Percentiles rank a stretch among this genome's conserved stretches.
Evolutionary conservation across 2,797 vertebrate genomes (phyloP).

Genomic region (Cichlasoma orientale): DNA sequence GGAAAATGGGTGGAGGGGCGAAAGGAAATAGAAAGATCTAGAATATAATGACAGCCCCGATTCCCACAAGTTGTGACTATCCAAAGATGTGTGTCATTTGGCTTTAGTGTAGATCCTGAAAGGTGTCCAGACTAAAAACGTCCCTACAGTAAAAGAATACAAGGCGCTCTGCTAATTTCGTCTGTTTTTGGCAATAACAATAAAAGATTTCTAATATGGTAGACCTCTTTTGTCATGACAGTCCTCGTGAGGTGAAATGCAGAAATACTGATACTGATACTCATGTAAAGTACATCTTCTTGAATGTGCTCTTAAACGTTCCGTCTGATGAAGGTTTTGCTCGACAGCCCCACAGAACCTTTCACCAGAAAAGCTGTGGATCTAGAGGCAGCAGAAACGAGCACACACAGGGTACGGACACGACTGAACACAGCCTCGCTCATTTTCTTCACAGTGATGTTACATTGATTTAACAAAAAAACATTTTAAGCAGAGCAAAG

Average conservation of each 20-base stretch:
- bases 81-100: not conserved
- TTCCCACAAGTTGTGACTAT: not conserved
- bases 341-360: no score
- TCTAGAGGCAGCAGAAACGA: no score
- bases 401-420: not conserved
- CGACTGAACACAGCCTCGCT: not conserved
- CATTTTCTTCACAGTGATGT: not conserved
- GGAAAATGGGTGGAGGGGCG: not conserved
- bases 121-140: not conserved
- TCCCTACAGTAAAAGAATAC: not conserved
- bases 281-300: not conserved
- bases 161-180: not conserved
- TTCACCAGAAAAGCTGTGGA: no score
- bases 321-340: no score
- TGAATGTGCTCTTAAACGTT: not conserved
- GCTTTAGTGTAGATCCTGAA: not conserved
- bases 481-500: not conserved
- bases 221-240: not conserved
- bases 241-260: not conserved
- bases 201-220: not conserved
- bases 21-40: not conserved
- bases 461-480: not conserved
- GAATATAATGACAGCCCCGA: not conserved
- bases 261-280: not conserved
- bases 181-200: accelerated